A percentile compares a stretch with the other conserved stretches of the same genome.
Evolutionary conservation across 1,140 invertebrate species (phyloP).

Genomic region (Zaprionus kolodkinae): DNA sequence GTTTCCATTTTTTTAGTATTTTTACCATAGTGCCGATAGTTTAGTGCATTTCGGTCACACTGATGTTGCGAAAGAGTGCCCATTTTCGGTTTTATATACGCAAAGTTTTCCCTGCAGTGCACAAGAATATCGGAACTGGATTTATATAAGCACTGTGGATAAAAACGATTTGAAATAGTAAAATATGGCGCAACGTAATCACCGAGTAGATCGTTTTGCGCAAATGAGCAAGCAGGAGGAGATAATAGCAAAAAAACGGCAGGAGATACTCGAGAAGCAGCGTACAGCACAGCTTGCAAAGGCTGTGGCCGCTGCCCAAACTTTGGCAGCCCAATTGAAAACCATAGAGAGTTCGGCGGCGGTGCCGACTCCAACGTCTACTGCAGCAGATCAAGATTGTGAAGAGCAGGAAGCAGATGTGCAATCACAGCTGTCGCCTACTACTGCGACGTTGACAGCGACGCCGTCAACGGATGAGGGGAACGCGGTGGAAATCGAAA

Average conservation of each 20-base stretch:
- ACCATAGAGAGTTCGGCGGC: slow-evolving; percentile 45
- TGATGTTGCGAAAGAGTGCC: slow-evolving; percentile 16
- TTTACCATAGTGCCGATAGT: background rate
- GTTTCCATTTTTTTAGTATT: slow-evolving; percentile 3
- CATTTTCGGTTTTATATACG: slow-evolving; percentile 27
- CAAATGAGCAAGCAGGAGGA: slow-evolving; percentile 89
- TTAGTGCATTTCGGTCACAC: slow-evolving; percentile 12
- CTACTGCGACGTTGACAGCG: background rate
- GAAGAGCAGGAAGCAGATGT: slow-evolving; percentile 48
- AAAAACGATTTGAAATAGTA: slow-evolving; percentile 16
- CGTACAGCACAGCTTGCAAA: slow-evolving; percentile 86
- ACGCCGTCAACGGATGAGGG: slow-evolving; percentile 32
- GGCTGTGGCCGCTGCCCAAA: slow-evolving; percentile 81
- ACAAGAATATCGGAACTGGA: slow-evolving; percentile 16
- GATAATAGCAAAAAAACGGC: slow-evolving; percentile 90
- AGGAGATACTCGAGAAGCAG: slow-evolving; percentile 89
- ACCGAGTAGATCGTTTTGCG: slow-evolving; percentile 77
- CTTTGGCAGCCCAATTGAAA: slow-evolving; percentile 69
- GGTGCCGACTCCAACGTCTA: background rate
- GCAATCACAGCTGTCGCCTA: slow-evolving; percentile 1
- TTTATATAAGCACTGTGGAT: slow-evolving; percentile 42
- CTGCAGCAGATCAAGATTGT: slow-evolving; percentile 18
- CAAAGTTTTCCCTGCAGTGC: slow-evolving; percentile 36
- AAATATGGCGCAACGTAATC: slow-evolving; percentile 77
- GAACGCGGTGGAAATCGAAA: slow-evolving; percentile 24